Conservation (phyloP, 35 echinoderm and acorn worm species). For the Strongylocentrotus purpuratus region DNA sequence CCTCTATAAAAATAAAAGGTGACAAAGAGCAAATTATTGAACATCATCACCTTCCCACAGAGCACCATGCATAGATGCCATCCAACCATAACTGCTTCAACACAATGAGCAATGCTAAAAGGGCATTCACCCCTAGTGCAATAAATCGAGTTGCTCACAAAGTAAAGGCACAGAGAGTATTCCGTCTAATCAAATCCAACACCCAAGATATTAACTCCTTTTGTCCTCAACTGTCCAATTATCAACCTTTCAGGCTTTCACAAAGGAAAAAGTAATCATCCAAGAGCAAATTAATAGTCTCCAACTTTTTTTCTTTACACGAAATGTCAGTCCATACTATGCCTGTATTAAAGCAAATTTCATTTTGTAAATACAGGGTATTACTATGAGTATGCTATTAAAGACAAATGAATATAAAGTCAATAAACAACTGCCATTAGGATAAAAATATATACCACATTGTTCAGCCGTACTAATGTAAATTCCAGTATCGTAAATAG, state of each 20-base stretch:
- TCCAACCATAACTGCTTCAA: neutral
- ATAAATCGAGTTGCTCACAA: neutral
- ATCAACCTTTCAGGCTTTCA: neutral
- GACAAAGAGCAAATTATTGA: neutral
- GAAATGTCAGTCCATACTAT: neutral
- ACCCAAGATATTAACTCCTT: neutral
- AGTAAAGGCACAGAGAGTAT: neutral
- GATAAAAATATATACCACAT: neutral
- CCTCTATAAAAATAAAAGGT: too few species aligned
- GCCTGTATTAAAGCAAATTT: too few species aligned
- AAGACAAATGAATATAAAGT: neutral
- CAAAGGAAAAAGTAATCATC: neutral
- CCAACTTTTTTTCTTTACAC: too few species aligned
- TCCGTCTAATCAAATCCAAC: neutral
- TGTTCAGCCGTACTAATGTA: neutral
- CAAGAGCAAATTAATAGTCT: neutral
- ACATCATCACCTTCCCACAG: too few species aligned
- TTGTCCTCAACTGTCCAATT: neutral
- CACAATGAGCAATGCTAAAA: neutral
- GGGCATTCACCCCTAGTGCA: neutral
- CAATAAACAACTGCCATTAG: neutral
- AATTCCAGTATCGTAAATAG: neutral
- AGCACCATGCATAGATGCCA: neutral
- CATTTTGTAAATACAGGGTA: neutral
- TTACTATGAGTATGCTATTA: neutral